A percentile compares a stretch with the other conserved stretches of the same genome.
These are phyloP conservation scores for Nomada lathburiana DNA, from an alignment of 2,888 invertebrate genomes.

Conservation along the genomic window DNA sequence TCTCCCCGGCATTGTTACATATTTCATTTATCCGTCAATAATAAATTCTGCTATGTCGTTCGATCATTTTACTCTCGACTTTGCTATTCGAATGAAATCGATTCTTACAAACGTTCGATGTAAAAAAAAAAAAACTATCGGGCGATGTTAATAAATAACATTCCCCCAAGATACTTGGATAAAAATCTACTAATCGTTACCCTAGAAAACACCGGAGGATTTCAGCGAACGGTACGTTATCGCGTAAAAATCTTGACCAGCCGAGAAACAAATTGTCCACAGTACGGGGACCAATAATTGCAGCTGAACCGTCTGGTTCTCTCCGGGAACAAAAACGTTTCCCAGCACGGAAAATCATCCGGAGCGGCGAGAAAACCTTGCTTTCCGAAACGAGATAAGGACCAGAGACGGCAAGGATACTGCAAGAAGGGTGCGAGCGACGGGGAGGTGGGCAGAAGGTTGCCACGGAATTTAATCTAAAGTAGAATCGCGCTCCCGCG, in stretches of 20 bases:
- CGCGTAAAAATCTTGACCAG: slow-evolving; percentile 34
- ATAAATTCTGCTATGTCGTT: too few relatives aligned
- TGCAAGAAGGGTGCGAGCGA: slow-evolving; percentile 3
- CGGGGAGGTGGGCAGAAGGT: slow-evolving; percentile 27
- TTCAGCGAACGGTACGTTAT: slow-evolving; percentile 24
- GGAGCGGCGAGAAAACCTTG: slow-evolving; percentile 61
- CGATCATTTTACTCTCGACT: too few relatives aligned
- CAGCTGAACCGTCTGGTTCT: slow-evolving; percentile 62
- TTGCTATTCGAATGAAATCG: too few relatives aligned
- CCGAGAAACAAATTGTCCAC: slow-evolving; percentile 27
- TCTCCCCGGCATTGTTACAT: too few relatives aligned
- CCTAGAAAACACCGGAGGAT: too few relatives aligned
- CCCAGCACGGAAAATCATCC: slow-evolving; percentile 25
- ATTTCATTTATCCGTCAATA: too few relatives aligned
- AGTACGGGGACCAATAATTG: slow-evolving; percentile 57
- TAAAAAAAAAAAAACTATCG: too few relatives aligned
- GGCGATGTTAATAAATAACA: too few relatives aligned
- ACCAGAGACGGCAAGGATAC: slow-evolving; percentile 15
- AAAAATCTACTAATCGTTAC: too few relatives aligned
- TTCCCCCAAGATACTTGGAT: too few relatives aligned
- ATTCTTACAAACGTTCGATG: too few relatives aligned
- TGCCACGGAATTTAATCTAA: slow-evolving; percentile 81
- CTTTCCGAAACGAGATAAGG: slow-evolving; percentile 68
- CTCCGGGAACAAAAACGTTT: slow-evolving; percentile 48
- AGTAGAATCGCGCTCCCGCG: slow-evolving; percentile 76